Conservation (phyloP, 2,888 invertebrate species). For the Halictus quadricinctus region DNA sequence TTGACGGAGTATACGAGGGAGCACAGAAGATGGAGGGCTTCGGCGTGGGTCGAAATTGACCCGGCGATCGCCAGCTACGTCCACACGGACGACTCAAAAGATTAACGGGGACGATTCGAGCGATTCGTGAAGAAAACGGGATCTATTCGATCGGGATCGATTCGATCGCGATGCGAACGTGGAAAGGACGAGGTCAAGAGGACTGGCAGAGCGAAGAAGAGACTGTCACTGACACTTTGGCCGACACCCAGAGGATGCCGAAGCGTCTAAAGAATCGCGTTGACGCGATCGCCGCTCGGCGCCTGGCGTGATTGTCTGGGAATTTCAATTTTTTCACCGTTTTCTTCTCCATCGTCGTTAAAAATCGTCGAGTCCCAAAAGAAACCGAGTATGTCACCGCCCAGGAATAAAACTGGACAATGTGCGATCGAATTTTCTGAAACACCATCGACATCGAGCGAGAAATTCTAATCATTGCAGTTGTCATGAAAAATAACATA, state of each 20-base stretch:
- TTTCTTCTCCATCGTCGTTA: neutral
- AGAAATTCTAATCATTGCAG: too few relatives aligned
- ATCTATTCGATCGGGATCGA: neutral
- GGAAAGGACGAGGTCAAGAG: slow-evolving; percentile 36
- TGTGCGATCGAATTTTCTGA: too few relatives aligned
- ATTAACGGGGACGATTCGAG: neutral
- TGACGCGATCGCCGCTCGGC: slow-evolving; percentile 19
- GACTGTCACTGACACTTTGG: slow-evolving; percentile 47
- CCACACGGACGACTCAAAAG: neutral
- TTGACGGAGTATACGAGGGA: neutral
- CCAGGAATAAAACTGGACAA: neutral
- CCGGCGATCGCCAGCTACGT: neutral
- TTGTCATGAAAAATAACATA: too few relatives aligned
- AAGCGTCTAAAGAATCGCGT: slow-evolving; percentile 34
- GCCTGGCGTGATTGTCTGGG: slow-evolving; percentile 17
- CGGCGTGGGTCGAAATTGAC: neutral
- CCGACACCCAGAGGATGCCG: slow-evolving; percentile 42
- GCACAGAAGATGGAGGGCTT: neutral
- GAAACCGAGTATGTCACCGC: neutral
- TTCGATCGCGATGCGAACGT: neutral
- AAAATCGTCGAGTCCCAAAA: neutral
- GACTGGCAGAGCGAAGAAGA: slow-evolving; percentile 16
- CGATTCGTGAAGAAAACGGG: neutral
- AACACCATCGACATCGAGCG: too few relatives aligned
- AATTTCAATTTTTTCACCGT: neutral